phyloP scores from a whole-genome alignment of 2,797 vertebrate species.

The Pteronotus mesoamericanus region DNA sequence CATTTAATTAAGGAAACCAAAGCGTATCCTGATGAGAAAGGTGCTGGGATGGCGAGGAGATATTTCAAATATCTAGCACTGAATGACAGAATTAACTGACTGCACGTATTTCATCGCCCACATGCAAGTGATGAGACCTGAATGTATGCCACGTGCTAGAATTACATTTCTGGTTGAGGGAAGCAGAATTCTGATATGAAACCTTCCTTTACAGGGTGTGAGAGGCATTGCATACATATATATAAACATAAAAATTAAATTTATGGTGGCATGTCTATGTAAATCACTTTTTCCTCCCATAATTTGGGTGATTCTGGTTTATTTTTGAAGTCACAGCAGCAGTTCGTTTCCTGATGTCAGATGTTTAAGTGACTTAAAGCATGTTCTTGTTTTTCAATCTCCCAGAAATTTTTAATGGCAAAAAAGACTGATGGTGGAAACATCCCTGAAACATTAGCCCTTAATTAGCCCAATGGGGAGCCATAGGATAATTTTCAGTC shows the following conservation, averaged over 20 bases:
- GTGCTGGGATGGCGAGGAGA: neutral
- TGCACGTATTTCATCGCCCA: neutral
- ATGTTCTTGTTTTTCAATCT: neutral
- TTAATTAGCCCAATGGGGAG: neutral
- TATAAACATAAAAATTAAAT: neutral
- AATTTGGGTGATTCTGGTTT: neutral
- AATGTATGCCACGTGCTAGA: neutral
- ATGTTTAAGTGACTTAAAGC: neutral
- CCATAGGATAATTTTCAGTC: rapidly evolving
- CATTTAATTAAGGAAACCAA: slow-evolving; percentile 29
- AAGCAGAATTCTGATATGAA: neutral
- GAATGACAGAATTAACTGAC: neutral
- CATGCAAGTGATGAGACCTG: neutral
- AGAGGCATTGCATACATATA: neutral
- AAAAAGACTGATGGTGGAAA: neutral
- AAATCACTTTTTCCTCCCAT: neutral
- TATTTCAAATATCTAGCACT: neutral
- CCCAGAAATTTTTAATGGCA: neutral
- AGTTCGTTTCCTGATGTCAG: neutral
- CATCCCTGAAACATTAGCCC: too few species aligned
- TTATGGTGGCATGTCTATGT: too few species aligned
- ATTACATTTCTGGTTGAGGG: neutral
- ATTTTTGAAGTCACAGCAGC: neutral
- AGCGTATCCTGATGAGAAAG: slow-evolving; percentile 19
- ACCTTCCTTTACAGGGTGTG: rapidly evolving